Base-by-base conservation (phyloP, 1,140 invertebrate species). In the Calephelis nemesis region DNA sequence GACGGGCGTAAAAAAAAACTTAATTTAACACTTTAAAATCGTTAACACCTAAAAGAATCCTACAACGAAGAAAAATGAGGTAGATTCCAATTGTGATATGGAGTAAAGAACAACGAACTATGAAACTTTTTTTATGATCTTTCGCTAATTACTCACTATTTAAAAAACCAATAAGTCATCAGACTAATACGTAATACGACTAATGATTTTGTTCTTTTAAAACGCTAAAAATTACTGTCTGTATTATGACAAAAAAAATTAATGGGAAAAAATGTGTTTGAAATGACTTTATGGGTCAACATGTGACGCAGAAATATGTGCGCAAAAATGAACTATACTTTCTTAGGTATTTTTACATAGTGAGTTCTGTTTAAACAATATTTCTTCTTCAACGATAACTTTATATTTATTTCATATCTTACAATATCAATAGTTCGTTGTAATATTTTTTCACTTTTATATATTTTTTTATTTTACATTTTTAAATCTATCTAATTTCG, bases 11-110 rank as follows among this genome's bases (percentile, higher is more conserved):
- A 74, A 75, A 67, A n/a, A 77, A 75, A 78, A 73, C 79, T 72
- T 79, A 80, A 71, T 66, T 70, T 78, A 82, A 72, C 82, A 79
- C 83, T 75, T 58, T 58, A 58, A 77, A 78, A 76, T 76, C 62
- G 70, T 80, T 81, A 87, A 87, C 77, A 81, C 80, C 79, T 89
- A 84, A 85, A 85, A 78, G 79, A 86, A 90, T 71, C 85, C 88
- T 89, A 89, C 76, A 84, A 88, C 84, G 80, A 86, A 84, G 76
- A 84, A 86, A 58, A 88, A 89, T 90, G 87, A 90, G 88, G 88
- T 90, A 91, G 88, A 88, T 89, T 83, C 64, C 69, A 72, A 88
- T 88, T 89, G 87, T 91, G 88, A 91, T 91, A 89, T 90, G 88
- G 84, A 88, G 83, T 84, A 78, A 78, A 76, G 72, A 81, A 78